Percentiles rank a stretch among this genome's conserved stretches.
These are phyloP conservation scores for Spinus pinus DNA, from an alignment of 2,797 vertebrate genomes.

Conservation along the genomic window DNA sequence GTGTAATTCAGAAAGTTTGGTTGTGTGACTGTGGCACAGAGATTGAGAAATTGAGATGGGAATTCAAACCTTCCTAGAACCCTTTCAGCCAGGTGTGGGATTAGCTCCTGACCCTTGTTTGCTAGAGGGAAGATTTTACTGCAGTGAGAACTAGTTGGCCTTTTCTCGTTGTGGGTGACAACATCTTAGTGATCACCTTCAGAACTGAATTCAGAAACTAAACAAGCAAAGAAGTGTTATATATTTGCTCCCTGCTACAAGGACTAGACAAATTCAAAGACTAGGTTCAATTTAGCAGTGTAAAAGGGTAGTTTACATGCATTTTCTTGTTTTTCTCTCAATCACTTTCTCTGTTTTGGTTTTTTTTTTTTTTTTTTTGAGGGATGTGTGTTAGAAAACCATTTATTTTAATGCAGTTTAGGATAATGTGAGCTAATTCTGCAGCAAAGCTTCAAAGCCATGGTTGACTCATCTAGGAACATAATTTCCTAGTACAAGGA, in stretches of 20 bases:
- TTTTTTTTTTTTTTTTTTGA: neutral
- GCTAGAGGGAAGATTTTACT: neutral
- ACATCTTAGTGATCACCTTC: neutral
- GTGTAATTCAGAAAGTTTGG: neutral
- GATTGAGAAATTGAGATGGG: neutral
- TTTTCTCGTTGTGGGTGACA: neutral
- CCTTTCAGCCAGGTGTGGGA: neutral
- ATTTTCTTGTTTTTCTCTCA: neutral
- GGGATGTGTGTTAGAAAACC: fast-evolving
- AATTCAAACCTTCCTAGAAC: neutral
- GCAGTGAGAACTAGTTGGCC: neutral
- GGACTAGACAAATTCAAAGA: neutral
- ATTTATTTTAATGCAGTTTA: neutral
- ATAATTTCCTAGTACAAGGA: neutral
- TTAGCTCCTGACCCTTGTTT: neutral
- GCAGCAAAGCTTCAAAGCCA: neutral
- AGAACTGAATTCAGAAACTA: neutral
- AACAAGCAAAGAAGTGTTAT: neutral
- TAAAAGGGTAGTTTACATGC: neutral
- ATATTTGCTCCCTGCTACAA: neutral
- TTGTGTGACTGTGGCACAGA: neutral
- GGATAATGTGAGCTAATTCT: neutral
- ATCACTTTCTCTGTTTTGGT: neutral
- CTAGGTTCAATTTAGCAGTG: neutral
- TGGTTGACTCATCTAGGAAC: neutral